A percentile compares a stretch with the other conserved stretches of the same genome.
These are phyloP conservation scores for Tethea ocularis DNA, from an alignment of 2,888 invertebrate genomes.

Conservation along the genomic window DNA sequence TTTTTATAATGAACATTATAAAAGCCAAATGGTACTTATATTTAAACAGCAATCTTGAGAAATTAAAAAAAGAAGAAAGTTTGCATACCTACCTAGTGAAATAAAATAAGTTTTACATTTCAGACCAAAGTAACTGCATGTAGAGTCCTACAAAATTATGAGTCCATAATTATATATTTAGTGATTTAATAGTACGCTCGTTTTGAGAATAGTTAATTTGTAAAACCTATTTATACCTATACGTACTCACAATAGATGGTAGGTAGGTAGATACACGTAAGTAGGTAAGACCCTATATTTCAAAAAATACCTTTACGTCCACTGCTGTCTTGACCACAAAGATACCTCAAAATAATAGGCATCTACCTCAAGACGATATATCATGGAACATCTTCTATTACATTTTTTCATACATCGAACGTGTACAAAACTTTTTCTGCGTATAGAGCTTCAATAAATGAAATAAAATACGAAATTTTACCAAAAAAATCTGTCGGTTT, in stretches of 20 bases:
- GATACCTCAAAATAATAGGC: conserved; percentile 57
- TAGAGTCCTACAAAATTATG: too few species aligned
- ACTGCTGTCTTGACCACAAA: conserved; percentile 55
- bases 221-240: background rate
- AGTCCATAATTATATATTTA: background rate
- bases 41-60: background rate
- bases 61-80: background rate
- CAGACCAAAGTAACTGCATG: too few species aligned
- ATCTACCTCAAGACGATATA: conserved; percentile 69
- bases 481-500: conserved; percentile 72
- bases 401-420: conserved; percentile 52
- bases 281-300: background rate
- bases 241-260: too few species aligned
- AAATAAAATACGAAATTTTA: conserved; percentile 78
- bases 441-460: conserved; percentile 67
- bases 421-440: conserved; percentile 58
- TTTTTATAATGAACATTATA: background rate
- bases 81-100: background rate
- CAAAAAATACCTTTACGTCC: conserved; percentile 10
- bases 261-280: too few species aligned
- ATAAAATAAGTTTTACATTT: too few species aligned
- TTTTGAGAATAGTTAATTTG: background rate
- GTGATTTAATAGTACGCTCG: background rate
- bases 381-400: conserved; percentile 74
- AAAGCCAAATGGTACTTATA: background rate